Percentiles rank a stretch among this genome's conserved stretches.
Evolutionary conservation across 2,888 invertebrate genomes (phyloP).

Genomic region (Encarsia formosa): DNA sequence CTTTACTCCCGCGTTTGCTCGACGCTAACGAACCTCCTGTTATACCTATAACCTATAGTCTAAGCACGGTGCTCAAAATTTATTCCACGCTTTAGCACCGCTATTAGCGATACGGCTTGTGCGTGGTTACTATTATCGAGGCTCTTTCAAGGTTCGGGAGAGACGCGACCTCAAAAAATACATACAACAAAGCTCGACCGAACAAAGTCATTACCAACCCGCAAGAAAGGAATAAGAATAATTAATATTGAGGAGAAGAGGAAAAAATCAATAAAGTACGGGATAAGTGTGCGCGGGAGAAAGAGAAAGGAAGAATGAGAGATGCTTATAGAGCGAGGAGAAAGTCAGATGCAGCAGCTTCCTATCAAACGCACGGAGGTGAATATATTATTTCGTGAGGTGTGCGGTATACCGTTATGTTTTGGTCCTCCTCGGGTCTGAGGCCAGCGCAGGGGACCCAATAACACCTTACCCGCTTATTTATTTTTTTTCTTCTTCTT

Average conservation of each 20-base stretch:
- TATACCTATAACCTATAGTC: neutral
- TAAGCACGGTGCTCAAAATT: conserved; percentile 16
- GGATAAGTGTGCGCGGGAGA: neutral
- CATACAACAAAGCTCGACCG: too few relatives aligned
- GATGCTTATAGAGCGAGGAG: neutral
- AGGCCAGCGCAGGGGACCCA: too few relatives aligned
- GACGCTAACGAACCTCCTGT: conserved; percentile 13
- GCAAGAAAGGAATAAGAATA: too few relatives aligned
- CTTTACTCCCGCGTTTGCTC: conserved; percentile 1
- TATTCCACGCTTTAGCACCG: conserved; percentile 27
- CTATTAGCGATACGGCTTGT: conserved; percentile 40
- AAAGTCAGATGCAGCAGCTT: neutral
- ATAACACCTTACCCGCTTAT: too few relatives aligned
- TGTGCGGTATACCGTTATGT: conserved; percentile 21
- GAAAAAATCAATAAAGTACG: neutral
- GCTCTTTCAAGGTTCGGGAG: too few relatives aligned
- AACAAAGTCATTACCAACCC: too few relatives aligned
- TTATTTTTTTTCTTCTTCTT: conserved; percentile 4
- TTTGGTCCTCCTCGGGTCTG: too few relatives aligned
- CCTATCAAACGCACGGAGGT: conserved; percentile 10
- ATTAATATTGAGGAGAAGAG: too few relatives aligned
- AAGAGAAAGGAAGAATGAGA: neutral
- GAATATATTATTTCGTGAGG: conserved; percentile 22
- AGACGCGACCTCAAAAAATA: too few relatives aligned
- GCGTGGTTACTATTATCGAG: conserved; percentile 39